Base-by-base conservation (phyloP, 2,888 invertebrate genomes). In the Agrochola circellaris region DNA sequence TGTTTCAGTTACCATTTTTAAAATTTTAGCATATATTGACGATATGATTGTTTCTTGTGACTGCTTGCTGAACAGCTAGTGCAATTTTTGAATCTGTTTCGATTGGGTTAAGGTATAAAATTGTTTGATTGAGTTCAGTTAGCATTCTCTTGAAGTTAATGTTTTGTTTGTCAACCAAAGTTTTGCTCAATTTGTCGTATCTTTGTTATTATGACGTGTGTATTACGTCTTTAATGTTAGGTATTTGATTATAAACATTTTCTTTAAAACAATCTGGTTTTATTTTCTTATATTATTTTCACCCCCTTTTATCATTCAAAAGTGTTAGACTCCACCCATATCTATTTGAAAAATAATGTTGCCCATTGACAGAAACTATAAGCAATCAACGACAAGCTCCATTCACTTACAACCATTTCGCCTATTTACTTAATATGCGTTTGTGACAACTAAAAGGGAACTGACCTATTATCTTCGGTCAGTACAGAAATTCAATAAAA, bases 151-250 rank as follows among this genome's bases (percentile, higher is more conserved):
- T 75, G 77, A 78, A 82, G 58, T 77, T 45, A 73, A 81, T 84
- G 88, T 91, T 90, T 91, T 90, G 88, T 88, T 89, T 91, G 85
- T 92, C 91, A 90, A 93, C 95, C 95, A 95, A 95, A 95, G 95
- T 91, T 89, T 92, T 93, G 94, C 93, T 94, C 92, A 94, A 93
- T 93, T 85, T 84, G 78, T 89, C 83, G 86, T 89, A 89, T 89
- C 89, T 89, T 88, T 91, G 83, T 88, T 89, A 82, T 87, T 89
- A 79, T 86, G 89, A 88, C 89, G 90, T 83, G 85, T 90, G 83
- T 89, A 87, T 82, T 85, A 86, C 90, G 90, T 89, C 83, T 87
- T 88, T 90, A 90, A 84, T 90, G 84, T 90, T 91, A 92, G 90
- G 91, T 90, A 90, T 92, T 93, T 93, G 89, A 90, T 81, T 87